Base-by-base conservation (phyloP, 2,113 vertebrate genomes). In the Trogon melanurus region DNA sequence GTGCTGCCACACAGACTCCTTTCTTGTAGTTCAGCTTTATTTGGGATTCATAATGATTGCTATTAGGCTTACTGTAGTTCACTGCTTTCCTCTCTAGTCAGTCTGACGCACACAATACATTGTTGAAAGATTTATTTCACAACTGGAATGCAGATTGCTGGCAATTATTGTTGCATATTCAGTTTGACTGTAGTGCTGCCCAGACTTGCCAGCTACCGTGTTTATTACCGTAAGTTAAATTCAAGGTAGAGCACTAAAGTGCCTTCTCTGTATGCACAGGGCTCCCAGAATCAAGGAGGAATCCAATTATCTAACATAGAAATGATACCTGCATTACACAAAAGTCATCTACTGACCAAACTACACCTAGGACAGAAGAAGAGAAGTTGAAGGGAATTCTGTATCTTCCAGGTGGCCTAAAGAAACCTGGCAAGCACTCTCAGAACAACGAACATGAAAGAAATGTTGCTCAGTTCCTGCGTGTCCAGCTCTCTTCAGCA, bases 71-170 rank as follows among this genome's bases (percentile, higher is more conserved):
- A 67, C 92, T 81, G 79, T 32, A 94, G 82, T 69, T 88, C 83
- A 38, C 79, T 64, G 82, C 88, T 89, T 86, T 92, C 93, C 95
- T 94, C 93, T 91, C 92, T 20, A 96, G 90, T 94, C 90, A 94
- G 91, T 86, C 82, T 97, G 96, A 97, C 88, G 85, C 93, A 97
- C 93, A 95, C 85, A 95, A 94, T 80, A 56, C 90, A 93, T 78
- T 95, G 95, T 83, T 95, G 93, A 96, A 94, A 95, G 95, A 96
- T 91, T 93, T 93, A 95, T 97, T 97, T 96, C 96, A 96, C 88
- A 97, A 96, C 88, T 90, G 96, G 91, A 96, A 96, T 92, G 95
- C 67, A 96, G 95, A 84, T 93, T 69, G 95, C 85, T 91, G 88
- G 95, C 95, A 96, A 96, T 95, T 96, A 95, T 78, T 91, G 82